Percentiles rank a stretch among this genome's conserved stretches.
Conservation (phyloP, 2,888 invertebrate genomes). For the Drosophila infuscata region DNA sequence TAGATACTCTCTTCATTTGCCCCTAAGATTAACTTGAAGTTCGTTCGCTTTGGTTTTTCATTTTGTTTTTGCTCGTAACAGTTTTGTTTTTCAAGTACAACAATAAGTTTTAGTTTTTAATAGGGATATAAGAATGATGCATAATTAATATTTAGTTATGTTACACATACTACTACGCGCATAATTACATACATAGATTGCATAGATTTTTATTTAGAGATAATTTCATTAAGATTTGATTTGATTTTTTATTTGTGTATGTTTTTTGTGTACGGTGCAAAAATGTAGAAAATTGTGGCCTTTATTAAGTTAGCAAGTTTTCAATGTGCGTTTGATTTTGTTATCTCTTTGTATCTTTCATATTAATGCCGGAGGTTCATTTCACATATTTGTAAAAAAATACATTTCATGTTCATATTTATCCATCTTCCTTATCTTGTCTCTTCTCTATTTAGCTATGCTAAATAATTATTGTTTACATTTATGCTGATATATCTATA, state of each 20-base stretch:
- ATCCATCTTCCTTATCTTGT: slow-evolving; percentile 25
- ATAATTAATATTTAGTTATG: slow-evolving; percentile 54
- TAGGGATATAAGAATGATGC: slow-evolving; percentile 39
- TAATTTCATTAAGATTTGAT: slow-evolving; percentile 19
- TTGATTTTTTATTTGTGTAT: slow-evolving; percentile 10
- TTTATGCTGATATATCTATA: slow-evolving; percentile 62
- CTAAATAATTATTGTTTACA: slow-evolving; percentile 73
- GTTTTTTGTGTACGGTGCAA: slow-evolving; percentile 60
- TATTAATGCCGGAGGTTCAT: slow-evolving; percentile 70
- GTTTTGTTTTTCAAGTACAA: slow-evolving; percentile 58
- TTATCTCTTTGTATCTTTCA: slow-evolving; percentile 17
- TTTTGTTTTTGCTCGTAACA: slow-evolving; percentile 57
- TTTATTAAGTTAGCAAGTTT: slow-evolving; percentile 40
- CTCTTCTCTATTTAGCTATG: slow-evolving; percentile 65
- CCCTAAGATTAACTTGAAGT: slow-evolving; percentile 15
- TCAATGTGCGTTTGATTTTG: slow-evolving; percentile 59
- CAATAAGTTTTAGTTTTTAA: slow-evolving; percentile 61
- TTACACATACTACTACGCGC: slow-evolving; percentile 36
- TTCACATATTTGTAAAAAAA: slow-evolving; percentile 76
- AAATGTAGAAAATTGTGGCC: slow-evolving; percentile 74
- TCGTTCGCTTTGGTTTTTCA: slow-evolving; percentile 33
- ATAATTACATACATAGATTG: slow-evolving; percentile 44
- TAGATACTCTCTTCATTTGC: slow-evolving; percentile 44
- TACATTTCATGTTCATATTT: slow-evolving; percentile 65
- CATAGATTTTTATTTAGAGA: slow-evolving; percentile 37